These are phyloP conservation scores for Turdus rufiventris DNA, from an alignment of 2,113 vertebrate genomes.

Conservation along the genomic window DNA sequence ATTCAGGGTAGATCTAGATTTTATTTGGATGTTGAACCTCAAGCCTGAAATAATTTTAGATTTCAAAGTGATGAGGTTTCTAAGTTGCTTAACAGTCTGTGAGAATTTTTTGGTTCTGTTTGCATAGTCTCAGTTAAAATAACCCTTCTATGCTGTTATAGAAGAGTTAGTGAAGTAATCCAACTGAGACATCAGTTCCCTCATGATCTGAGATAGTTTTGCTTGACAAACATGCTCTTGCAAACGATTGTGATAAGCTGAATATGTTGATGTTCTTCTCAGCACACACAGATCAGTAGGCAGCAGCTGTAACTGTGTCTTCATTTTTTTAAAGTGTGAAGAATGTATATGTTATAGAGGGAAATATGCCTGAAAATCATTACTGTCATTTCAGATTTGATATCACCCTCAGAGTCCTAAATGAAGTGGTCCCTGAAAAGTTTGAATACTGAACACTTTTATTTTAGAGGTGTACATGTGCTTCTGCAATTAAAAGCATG, in stretches of 20 bases:
- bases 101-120: slow-evolving; percentile 18
- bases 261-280: slow-evolving; percentile 58
- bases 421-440: slow-evolving; percentile 31
- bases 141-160: background rate
- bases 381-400: slow-evolving; percentile 58
- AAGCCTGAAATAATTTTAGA: background rate
- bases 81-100: background rate
- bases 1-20: background rate
- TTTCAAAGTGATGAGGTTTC: background rate
- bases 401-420: slow-evolving; percentile 48
- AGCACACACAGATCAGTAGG: slow-evolving; percentile 32
- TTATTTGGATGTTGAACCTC: background rate
- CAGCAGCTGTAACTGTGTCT: slow-evolving; percentile 28
- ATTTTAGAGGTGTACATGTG: slow-evolving; percentile 15
- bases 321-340: slow-evolving; percentile 41
- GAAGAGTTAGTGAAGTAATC: slow-evolving; percentile 18
- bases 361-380: slow-evolving; percentile 50
- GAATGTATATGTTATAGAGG: slow-evolving; percentile 15
- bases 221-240: slow-evolving; percentile 59
- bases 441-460: slow-evolving; percentile 46
- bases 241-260: slow-evolving; percentile 32
- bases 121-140: slow-evolving; percentile 8
- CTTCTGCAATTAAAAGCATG: slow-evolving; percentile 3
- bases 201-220: slow-evolving; percentile 63
- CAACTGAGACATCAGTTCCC: background rate